Evolutionary conservation across 2,797 vertebrate genomes (phyloP), one percentile per base, ranked within the genome.

Genomic region (Ambastaia sidthimunki): DNA sequence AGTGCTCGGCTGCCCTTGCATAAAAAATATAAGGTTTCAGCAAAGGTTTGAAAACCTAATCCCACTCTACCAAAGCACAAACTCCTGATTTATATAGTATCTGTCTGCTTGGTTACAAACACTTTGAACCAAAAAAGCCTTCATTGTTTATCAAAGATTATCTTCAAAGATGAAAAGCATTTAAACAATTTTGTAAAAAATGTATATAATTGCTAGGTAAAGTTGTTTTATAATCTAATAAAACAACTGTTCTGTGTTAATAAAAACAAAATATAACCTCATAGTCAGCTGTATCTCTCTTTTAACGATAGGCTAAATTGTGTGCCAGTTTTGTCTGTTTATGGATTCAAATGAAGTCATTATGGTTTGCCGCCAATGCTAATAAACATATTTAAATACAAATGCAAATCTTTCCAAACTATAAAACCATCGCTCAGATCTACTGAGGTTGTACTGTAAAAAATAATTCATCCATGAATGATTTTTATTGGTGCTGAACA

Each of bases 1-100:
- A 80, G 85, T 86, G 85, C 90, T 92, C 86, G 34, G 59, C 71
- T 80, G 76, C 54, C 67, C 65, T 63, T 21, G 63, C 55, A 55
- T 34, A 21, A 41, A 47, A 68, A 75, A 60, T 25, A 23, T 52
- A 18, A 18, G 12, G 37, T 60, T 63, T 25, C 50, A 9, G n/a
- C 44, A 37, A 67, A 76, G 34, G 16, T 11, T 25, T 73, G 18
- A 63, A 31, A 65, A 25, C 4, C 28, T 25, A n/a, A 3, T 41
- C 15, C 66, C 5, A 25, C 15, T 44, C 52, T 41, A 67, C 55
- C 6, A 52, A 1, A 13, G 28, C 18, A n/a, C 4, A 13, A 57
- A 68, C 28, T 31, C 23, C 15, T 57, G 63, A 76, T 57, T 55
- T 47, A 65, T 75, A 66, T 37, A 41, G 60, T 13, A 65, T 1